A percentile compares a stretch with the other conserved stretches of the same genome.
Conservation (phyloP, 2,888 invertebrate genomes). For the Amaurobius ferox region DNA sequence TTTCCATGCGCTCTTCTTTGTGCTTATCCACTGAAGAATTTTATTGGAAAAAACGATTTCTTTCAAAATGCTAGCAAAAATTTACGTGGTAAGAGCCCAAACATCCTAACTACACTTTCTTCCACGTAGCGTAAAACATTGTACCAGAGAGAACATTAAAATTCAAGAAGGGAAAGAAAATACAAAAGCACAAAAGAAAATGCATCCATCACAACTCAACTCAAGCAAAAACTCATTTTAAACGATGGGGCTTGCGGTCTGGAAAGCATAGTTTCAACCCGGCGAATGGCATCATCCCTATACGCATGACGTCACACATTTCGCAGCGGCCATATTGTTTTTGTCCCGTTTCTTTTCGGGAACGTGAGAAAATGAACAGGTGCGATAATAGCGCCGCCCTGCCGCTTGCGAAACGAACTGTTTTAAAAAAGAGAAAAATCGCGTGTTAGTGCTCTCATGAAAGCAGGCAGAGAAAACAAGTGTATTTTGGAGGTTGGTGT, state of each 20-base stretch:
- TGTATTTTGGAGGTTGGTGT: not conserved
- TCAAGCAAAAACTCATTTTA: slow-evolving; percentile 64
- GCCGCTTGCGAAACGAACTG: slow-evolving; percentile 51
- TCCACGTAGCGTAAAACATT: not conserved
- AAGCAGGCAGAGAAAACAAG: slow-evolving; percentile 52
- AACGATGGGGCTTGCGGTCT: slow-evolving; percentile 35
- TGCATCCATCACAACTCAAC: slow-evolving; percentile 62
- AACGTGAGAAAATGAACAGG: slow-evolving; percentile 70
- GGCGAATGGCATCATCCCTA: slow-evolving; percentile 67
- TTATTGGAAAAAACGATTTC: slow-evolving; percentile 6
- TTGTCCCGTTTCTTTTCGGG: slow-evolving; percentile 31
- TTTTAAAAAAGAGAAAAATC: slow-evolving; percentile 31
- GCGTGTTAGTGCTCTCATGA: slow-evolving; percentile 58
- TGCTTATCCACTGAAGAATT: not conserved
- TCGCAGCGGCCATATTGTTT: slow-evolving; percentile 52
- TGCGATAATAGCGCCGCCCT: slow-evolving; percentile 62
- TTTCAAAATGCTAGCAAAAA: not conserved
- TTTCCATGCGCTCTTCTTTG: not conserved
- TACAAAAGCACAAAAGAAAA: slow-evolving; percentile 30
- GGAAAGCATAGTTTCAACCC: slow-evolving; percentile 36
- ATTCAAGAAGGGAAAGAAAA: slow-evolving; percentile 27
- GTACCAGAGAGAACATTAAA: slow-evolving; percentile 54
- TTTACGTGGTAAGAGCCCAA: not conserved
- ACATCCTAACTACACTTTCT: not conserved
- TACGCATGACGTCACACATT: slow-evolving; percentile 65